phyloP scores from a whole-genome alignment of 2,797 vertebrate genomes.

The Malacoraja senta region DNA sequence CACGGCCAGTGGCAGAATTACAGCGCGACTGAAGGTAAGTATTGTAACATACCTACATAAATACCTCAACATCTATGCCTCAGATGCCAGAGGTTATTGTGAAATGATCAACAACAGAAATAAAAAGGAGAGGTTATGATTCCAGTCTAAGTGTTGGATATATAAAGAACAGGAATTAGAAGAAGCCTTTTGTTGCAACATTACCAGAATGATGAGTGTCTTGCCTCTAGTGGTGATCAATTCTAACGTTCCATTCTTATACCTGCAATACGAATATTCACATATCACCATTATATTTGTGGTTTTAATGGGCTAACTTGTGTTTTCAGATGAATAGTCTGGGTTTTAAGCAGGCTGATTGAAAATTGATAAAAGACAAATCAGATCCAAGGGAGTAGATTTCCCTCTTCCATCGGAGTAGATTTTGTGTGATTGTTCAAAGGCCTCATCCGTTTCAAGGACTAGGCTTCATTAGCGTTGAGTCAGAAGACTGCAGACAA shows the following conservation, averaged over 20 bases:
- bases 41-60: not conserved
- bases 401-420: not conserved
- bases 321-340: not conserved
- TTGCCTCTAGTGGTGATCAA: not conserved
- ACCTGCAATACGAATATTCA: not conserved
- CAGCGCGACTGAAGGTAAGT: too few relatives aligned
- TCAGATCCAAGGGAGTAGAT: not conserved
- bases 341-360: not conserved
- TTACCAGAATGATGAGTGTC: not conserved
- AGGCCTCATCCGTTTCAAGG: not conserved
- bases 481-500: not conserved
- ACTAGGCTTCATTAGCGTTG: not conserved
- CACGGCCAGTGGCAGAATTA: too few relatives aligned
- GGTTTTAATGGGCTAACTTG: not conserved
- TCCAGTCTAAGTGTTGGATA: not conserved
- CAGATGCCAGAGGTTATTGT: not conserved
- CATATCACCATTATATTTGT: not conserved
- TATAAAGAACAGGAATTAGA: not conserved
- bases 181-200: not conserved
- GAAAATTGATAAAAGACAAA: not conserved
- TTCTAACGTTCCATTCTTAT: not conserved
- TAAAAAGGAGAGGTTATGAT: not conserved
- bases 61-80: not conserved
- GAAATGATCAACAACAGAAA: not conserved
- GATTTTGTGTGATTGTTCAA: not conserved